Evolutionary conservation across 2,797 vertebrate genomes (phyloP).

Genomic region (Cephalopachus bancanus): DNA sequence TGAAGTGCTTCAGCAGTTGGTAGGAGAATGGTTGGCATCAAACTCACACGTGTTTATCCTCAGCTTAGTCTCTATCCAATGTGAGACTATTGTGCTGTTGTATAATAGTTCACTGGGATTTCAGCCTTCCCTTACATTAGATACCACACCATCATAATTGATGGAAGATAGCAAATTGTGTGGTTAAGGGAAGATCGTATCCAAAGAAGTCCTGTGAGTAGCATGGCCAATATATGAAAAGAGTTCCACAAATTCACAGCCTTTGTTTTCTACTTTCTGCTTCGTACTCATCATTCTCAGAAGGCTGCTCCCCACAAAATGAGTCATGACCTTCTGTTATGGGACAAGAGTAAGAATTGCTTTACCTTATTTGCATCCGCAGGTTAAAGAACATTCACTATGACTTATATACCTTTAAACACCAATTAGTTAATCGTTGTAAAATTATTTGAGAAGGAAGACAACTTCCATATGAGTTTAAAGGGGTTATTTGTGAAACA

Average conservation of each 20-base stretch:
- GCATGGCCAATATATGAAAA: not conserved
- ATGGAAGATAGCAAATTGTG: conserved; percentile 45
- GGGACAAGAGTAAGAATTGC: not conserved
- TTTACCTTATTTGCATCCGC: conserved; percentile 29
- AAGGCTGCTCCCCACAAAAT: not conserved
- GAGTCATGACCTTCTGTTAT: not conserved
- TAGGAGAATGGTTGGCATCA: not conserved
- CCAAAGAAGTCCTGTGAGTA: conserved; percentile 18
- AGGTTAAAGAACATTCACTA: not conserved
- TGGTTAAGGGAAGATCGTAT: not conserved
- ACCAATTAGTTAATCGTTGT: conserved; percentile 1
- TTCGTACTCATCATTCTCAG: not conserved
- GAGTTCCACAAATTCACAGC: not conserved
- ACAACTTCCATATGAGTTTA: not conserved
- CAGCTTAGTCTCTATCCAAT: not conserved
- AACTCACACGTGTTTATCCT: not conserved
- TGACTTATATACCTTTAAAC: not conserved
- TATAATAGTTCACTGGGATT: conserved; percentile 4
- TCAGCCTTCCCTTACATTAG: conserved; percentile 46
- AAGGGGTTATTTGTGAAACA: conserved; percentile 66
- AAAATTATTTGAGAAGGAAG: conserved; percentile 61
- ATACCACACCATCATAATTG: not conserved
- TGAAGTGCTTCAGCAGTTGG: not conserved
- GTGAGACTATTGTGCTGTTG: not conserved
- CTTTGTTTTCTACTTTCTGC: not conserved